These are phyloP conservation scores for Macrochelys suwanniensis DNA, from an alignment of 2,797 vertebrate species.

Conservation along the genomic window DNA sequence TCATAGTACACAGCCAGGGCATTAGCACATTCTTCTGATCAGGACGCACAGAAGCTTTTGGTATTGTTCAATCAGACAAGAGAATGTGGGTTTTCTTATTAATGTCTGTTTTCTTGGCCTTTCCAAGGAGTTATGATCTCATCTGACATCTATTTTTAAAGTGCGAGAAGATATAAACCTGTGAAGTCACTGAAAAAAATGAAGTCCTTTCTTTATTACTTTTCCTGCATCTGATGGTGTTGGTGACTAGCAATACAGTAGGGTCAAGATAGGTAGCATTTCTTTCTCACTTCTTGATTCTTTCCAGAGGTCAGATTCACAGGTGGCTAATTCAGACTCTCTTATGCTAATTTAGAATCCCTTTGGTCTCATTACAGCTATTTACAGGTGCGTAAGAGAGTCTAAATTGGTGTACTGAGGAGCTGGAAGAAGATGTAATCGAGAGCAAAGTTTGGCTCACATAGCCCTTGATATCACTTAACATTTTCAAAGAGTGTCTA, in stretches of 20 bases:
- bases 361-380: not conserved
- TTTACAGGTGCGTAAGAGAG: not conserved
- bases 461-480: not conserved
- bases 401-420: not conserved
- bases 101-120: not conserved
- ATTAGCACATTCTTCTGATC: not conserved
- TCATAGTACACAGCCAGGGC: not conserved
- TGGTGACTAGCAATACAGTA: not conserved
- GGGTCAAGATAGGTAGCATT: not conserved
- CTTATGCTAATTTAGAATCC: not conserved
- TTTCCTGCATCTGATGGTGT: not conserved
- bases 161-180: not conserved
- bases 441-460: not conserved
- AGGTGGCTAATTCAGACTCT: not conserved
- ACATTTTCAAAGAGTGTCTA: not conserved
- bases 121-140: not conserved
- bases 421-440: not conserved
- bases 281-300: not conserved
- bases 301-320: not conserved
- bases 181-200: not conserved
- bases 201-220: not conserved
- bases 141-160: not conserved
- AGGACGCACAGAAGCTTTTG: not conserved
- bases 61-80: not conserved
- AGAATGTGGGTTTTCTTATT: not conserved